Evolutionary conservation across 1,140 invertebrate species (phyloP).

Genomic region (Achatina immaculata): DNA sequence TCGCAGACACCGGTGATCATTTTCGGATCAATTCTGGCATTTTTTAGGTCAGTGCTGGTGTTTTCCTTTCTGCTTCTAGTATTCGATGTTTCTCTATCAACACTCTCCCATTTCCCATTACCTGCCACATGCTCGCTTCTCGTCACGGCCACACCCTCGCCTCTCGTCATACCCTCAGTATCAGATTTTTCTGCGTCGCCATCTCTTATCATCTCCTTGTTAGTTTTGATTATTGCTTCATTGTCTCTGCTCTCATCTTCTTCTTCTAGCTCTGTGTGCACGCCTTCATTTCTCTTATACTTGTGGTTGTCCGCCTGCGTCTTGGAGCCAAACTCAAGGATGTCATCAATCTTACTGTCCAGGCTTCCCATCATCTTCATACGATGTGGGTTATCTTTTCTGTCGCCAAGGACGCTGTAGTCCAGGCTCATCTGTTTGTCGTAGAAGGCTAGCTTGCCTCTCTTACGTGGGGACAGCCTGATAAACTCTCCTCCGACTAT

Average conservation of each 20-base stretch:
- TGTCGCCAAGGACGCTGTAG: slow-evolving; percentile 44
- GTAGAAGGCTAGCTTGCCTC: slow-evolving; percentile 56
- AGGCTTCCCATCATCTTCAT: slow-evolving; percentile 50
- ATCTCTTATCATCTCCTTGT: background rate
- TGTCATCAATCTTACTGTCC: slow-evolving; percentile 70
- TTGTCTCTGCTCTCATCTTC: background rate
- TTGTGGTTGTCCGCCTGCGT: slow-evolving; percentile 5
- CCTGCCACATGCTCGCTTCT: too few species aligned
- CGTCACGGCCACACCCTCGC: too few species aligned
- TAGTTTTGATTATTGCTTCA: background rate
- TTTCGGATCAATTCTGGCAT: too few species aligned
- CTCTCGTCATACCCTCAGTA: too few species aligned
- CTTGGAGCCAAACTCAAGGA: slow-evolving; percentile 58
- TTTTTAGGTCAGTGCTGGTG: too few species aligned
- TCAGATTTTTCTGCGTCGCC: too few species aligned
- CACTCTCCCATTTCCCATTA: too few species aligned
- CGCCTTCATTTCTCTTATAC: slow-evolving; percentile 10
- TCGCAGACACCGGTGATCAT: too few species aligned
- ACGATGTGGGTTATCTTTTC: slow-evolving; percentile 24
- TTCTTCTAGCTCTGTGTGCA: slow-evolving; percentile 16
- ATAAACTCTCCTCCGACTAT: slow-evolving; percentile 41
- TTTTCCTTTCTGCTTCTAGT: too few species aligned
- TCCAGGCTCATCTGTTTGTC: slow-evolving; percentile 68
- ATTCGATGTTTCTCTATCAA: too few species aligned
- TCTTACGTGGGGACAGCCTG: slow-evolving; percentile 61